Base-by-base conservation (phyloP, 2,888 invertebrate species). In the Fragum sueziense region DNA sequence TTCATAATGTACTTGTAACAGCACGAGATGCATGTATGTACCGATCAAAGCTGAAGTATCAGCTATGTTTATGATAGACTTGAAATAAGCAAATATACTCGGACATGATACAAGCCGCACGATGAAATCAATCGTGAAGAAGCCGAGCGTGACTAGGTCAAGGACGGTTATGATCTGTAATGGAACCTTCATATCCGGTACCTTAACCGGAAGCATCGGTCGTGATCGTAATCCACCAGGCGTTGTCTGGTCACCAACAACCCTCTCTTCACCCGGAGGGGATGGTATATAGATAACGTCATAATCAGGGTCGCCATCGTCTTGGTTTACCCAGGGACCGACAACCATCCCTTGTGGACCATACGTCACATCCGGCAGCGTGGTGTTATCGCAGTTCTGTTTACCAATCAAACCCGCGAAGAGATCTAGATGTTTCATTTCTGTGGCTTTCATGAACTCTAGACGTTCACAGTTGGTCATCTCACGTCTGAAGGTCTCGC, bases 401-500 rank as follows among this genome's bases (percentile, higher is more conserved):
- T 62, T n/a, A 27, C 27, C 29, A 34, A 70, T 34, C 22, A 70
- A 34, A 54, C 57, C 57, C 11, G 57, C 57, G 31, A 77, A 54
- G 9, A 76, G 33, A 0, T 74, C 70, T 9, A 76, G 31, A 47
- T 76, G 76, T 20, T 67, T 34, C 82, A 82, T 82, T 22, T 69
- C 51, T 0, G 76, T 25, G 17, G 74, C 59, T 22, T 61, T 27
- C 82, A 82, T 82, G 69, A 74, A 82, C 31, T 79, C 76, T 1
- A 82, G 79, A 33, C 82, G 70, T 74, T 82, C 82, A 62, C 82
- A 82, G 47, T 82, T 82, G 2, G 82, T 82, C 76, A 82, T 82
- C 27, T 29, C 57, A 57, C 82, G 57, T 27, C 74, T 69, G 68
- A 82, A 82, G 4, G 57, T 14, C n/a, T 54, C 67, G 29, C 79